Evolutionary conservation across 2,888 invertebrate species (phyloP).

Genomic region (Drosophila percnosoma): DNA sequence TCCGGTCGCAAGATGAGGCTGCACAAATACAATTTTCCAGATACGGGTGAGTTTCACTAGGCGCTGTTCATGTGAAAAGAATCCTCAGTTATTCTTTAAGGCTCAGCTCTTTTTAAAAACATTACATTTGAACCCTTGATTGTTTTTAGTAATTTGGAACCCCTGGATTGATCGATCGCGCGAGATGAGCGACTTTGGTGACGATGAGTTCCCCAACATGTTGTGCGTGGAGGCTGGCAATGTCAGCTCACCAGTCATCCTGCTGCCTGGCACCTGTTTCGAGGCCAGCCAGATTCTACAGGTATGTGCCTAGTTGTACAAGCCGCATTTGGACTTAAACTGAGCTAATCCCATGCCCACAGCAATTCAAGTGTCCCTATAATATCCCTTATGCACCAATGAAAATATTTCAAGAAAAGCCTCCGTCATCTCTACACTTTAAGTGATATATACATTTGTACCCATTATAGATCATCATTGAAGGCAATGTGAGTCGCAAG

Average conservation of each 20-base stretch:
- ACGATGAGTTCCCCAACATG: constrained; percentile 98
- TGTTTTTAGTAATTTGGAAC: constrained; percentile 94
- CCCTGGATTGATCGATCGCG: constrained; percentile 97
- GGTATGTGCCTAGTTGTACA: constrained; percentile 85
- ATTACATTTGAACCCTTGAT: neutral
- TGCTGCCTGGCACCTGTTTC: constrained; percentile 95
- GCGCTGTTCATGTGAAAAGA: neutral
- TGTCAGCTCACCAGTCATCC: constrained; percentile 93
- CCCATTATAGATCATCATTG: constrained; percentile 82
- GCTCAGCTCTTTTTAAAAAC: neutral
- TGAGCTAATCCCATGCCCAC: constrained; percentile 23
- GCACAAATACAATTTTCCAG: constrained; percentile 97
- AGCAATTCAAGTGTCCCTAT: constrained; percentile 66
- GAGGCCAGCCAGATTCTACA: constrained; percentile 96
- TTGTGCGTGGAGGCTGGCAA: constrained; percentile 97
- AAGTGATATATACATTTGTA: neutral
- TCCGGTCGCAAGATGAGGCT: constrained; percentile 96
- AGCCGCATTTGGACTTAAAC: neutral
- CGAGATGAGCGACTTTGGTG: constrained; percentile 97
- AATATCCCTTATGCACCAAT: constrained; percentile 2
- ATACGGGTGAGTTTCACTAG: constrained; percentile 89
- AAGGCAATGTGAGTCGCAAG: constrained; percentile 85
- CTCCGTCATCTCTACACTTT: neutral
- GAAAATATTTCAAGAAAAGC: neutral
- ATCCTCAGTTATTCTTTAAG: neutral